Evolutionary conservation across 2,797 vertebrate species (phyloP).

Genomic region (Eulemur rubriventer): DNA sequence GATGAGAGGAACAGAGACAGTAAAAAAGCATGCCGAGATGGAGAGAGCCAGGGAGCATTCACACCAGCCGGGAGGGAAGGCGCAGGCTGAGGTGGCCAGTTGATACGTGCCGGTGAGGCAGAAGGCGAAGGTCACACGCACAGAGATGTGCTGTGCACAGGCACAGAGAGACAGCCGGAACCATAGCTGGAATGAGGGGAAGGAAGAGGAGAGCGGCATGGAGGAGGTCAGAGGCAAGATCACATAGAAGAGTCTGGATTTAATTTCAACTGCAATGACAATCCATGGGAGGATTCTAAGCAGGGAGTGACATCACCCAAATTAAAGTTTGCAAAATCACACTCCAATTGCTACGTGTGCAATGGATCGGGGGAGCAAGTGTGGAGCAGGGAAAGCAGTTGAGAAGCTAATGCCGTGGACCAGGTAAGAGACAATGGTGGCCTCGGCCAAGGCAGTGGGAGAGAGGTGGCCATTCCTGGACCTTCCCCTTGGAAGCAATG

Average conservation of each 20-base stretch:
- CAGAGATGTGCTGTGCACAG: rapidly evolving
- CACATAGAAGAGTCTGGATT: neutral
- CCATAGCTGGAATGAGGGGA: rapidly evolving
- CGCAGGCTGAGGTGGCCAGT: rapidly evolving
- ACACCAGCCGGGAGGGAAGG: rapidly evolving
- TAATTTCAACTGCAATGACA: neutral
- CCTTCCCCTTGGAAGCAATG: neutral
- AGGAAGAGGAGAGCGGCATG: no score
- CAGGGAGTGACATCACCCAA: neutral
- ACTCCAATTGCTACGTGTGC: rapidly evolving
- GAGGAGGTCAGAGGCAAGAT: neutral
- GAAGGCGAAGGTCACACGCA: neutral
- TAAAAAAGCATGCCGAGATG: rapidly evolving
- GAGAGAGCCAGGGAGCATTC: neutral
- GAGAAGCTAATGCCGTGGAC: neutral
- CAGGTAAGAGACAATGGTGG: neutral
- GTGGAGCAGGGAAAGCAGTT: rapidly evolving
- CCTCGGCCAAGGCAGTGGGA: rapidly evolving
- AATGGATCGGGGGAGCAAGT: rapidly evolving
- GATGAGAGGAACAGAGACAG: neutral
- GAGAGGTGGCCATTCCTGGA: neutral
- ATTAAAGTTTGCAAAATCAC: neutral
- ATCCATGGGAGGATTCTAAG: neutral
- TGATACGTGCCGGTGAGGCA: neutral
- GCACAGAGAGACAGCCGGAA: neutral